Base-by-base conservation (phyloP, 2,888 invertebrate genomes). In the Pasiphila rectangulata region DNA sequence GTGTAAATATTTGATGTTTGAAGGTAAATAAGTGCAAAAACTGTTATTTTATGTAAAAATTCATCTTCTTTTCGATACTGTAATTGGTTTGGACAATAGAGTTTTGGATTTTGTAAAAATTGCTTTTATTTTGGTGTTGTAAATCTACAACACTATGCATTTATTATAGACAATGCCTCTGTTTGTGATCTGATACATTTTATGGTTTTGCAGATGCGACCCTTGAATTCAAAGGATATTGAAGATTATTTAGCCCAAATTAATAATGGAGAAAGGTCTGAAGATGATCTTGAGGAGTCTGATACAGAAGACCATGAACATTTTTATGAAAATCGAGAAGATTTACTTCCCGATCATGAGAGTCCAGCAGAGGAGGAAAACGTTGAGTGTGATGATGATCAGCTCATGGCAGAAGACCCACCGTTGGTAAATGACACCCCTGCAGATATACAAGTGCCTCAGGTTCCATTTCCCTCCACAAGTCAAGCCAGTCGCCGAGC, bases 401-500 rank as follows among this genome's bases (percentile, higher is more conserved):
- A 9, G 10, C 20, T 59, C 56, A 46, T 60, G 58, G 59, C 57
- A 65, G 59, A 17, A 61, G 58, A 61, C 53, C 59, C 61, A 32
- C 59, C 59, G 56, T 58, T 64, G 59, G 63, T 56, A 62, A 61
- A 59, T 61, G 59, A 64, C 55, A 25, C 54, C 25, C 16, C 59
- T 21, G 63, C 51, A 60, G 47, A 62, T 53, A 42, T 39, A 38
- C 46, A 62, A 65, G 64, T 62, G 59, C 59, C 63, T 25, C 64
- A 64, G 64, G 49, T 63, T 61, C 56, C 57, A 61, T 64, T 63
- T 23, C 57, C 61, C 52, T 59, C 57, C 40, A 63, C 61, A 65
- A 67, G 60, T 54, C 64, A 65, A 64, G 59, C 60, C 36, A 67
- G 58, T 60, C 61, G 60, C 56, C 56, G 64, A 63, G 61, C 63